phyloP scores from a whole-genome alignment of 2,888 invertebrate species.

The Fragum whitleyi region DNA sequence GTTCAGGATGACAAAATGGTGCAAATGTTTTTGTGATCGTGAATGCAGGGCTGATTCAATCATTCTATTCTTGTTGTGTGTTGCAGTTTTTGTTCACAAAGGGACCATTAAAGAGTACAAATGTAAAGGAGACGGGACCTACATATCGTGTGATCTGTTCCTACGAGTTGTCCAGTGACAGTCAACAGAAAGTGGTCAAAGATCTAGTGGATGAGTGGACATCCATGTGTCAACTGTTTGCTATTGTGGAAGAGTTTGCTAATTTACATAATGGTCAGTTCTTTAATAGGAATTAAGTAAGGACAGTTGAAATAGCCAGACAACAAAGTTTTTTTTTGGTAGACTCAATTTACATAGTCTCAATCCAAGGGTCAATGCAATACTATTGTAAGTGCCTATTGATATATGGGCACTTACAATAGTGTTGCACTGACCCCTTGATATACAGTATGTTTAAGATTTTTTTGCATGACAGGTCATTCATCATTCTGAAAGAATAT shows the following conservation, averaged over 20 bases:
- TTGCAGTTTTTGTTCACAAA: conserved; percentile 83
- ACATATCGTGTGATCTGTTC: conserved; percentile 95
- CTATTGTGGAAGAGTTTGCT: conserved; percentile 93
- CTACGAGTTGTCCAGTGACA: conserved; percentile 95
- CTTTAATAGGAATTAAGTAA: too few relatives aligned
- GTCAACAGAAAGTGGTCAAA: conserved; percentile 92
- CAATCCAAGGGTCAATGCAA: too few relatives aligned
- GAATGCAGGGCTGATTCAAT: too few relatives aligned
- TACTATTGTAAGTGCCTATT: too few relatives aligned
- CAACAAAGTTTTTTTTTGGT: neutral
- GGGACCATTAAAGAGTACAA: conserved; percentile 81
- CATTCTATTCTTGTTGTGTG: neutral
- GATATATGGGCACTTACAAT: too few relatives aligned
- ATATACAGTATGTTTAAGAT: too few relatives aligned
- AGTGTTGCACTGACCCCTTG: too few relatives aligned
- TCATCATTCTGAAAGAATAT: too few relatives aligned
- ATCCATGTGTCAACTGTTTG: conserved; percentile 95
- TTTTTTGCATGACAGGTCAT: too few relatives aligned
- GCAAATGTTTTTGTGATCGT: too few relatives aligned
- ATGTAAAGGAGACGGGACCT: conserved; percentile 88
- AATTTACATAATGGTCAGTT: conserved; percentile 89
- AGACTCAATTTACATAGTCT: too few relatives aligned
- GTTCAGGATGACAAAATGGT: too few relatives aligned
- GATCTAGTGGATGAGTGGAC: conserved; percentile 96
- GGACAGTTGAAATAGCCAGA: neutral